phyloP scores from a whole-genome alignment of 2,797 vertebrate genomes.

The Phoxinus dragarum region DNA sequence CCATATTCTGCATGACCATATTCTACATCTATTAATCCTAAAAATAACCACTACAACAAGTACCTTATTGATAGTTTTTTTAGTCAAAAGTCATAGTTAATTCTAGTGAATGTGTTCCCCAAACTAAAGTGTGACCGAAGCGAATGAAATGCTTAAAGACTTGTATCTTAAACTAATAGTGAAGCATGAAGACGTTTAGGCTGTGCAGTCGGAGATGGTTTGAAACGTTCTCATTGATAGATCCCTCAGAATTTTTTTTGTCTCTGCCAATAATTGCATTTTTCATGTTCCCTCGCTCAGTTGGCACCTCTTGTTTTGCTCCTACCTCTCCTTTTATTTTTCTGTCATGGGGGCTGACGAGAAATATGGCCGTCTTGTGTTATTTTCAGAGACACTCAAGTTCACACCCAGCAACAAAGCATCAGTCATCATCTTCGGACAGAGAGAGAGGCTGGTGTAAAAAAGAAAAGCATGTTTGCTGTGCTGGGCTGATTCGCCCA shows the following conservation, averaged over 20 bases:
- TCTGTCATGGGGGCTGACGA: conserved; percentile 54
- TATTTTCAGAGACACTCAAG: conserved; percentile 67
- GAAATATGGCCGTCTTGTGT: conserved; percentile 60
- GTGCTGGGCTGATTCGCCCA: conserved; percentile 36
- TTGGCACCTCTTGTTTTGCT: conserved; percentile 53
- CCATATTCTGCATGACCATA: not conserved
- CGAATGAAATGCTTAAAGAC: not conserved
- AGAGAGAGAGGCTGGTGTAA: conserved; percentile 56
- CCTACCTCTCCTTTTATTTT: conserved; percentile 51
- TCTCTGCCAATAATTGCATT: conserved; percentile 55
- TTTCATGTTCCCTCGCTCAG: conserved; percentile 43
- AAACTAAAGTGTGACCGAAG: not conserved
- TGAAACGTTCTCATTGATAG: conserved; percentile 33
- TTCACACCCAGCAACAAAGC: conserved; percentile 60
- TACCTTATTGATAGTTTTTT: not conserved
- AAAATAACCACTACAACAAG: not conserved
- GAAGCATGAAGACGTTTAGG: not conserved
- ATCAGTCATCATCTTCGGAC: conserved; percentile 61
- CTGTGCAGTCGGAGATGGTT: not conserved
- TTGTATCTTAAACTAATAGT: conserved; percentile 26
- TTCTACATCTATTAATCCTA: not conserved
- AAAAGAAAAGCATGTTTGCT: conserved; percentile 62
- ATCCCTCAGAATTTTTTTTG: not conserved
- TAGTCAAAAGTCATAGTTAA: not conserved
- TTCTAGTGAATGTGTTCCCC: not conserved